These are phyloP conservation scores for Listronotus oregonensis DNA, from an alignment of 1,140 invertebrate species.

Conservation along the genomic window DNA sequence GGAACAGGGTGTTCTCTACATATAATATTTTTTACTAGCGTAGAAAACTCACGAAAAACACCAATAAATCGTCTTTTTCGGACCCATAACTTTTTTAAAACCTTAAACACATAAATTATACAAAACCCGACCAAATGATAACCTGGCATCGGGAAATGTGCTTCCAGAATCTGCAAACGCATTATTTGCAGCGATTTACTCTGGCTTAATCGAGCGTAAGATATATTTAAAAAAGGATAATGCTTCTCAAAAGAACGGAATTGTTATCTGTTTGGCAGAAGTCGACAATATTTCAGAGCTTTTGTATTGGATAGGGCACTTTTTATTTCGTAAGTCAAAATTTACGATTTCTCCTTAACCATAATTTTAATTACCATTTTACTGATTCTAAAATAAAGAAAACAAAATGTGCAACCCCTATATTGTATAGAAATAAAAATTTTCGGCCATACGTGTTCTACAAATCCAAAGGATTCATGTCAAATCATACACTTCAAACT, in stretches of 20 bases:
- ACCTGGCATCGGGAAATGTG: slow-evolving; percentile 23
- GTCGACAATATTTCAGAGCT: slow-evolving; percentile 14
- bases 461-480: no score
- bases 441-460: no score
- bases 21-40: no score
- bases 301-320: slow-evolving; percentile 4
- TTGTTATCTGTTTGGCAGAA: slow-evolving; percentile 8
- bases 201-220: slow-evolving; percentile 26
- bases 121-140: slow-evolving; percentile 24
- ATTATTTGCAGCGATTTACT: slow-evolving; percentile 27
- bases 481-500: no score
- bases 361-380: no score
- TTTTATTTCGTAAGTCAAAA: not conserved
- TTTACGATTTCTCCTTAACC: no score
- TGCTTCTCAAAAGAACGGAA: slow-evolving; percentile 14
- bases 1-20: no score
- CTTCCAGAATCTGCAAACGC: slow-evolving; percentile 28
- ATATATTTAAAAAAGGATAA: slow-evolving; percentile 30
- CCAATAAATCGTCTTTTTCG: not conserved
- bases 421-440: no score
- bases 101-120: slow-evolving; percentile 18
- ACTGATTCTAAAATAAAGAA: no score
- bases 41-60: no score
- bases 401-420: no score
- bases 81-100: slow-evolving; percentile 12